Conservation (phyloP, 2,113 vertebrate genomes). For the Chitala chitala region DNA sequence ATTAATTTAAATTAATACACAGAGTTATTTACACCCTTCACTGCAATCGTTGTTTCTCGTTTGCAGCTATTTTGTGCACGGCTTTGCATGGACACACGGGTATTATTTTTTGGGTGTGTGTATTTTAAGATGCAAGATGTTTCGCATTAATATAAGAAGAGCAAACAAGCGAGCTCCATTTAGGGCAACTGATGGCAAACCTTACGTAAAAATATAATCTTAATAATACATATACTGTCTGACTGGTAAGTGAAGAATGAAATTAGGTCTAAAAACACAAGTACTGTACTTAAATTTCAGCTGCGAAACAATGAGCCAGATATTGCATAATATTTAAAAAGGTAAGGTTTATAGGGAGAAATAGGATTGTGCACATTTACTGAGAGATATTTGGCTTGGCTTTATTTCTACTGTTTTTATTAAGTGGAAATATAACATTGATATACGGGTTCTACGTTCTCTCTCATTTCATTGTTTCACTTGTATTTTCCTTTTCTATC, state of each 20-base stretch:
- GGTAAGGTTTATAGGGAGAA: not conserved
- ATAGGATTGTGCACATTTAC: not conserved
- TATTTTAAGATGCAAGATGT: too few relatives aligned
- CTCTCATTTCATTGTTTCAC: not conserved
- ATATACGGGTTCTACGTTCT: not conserved
- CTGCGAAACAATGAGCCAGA: conserved; percentile 12
- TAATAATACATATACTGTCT: not conserved
- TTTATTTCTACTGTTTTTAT: not conserved
- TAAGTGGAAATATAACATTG: not conserved
- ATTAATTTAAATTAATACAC: too few relatives aligned
- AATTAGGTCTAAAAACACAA: not conserved
- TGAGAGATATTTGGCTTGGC: not conserved
- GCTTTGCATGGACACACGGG: too few relatives aligned
- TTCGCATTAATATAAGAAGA: too few relatives aligned
- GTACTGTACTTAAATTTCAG: conserved; percentile 26
- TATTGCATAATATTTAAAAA: not conserved
- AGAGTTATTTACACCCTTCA: too few relatives aligned
- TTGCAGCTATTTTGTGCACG: too few relatives aligned
- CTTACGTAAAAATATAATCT: not conserved
- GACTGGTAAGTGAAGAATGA: not conserved
- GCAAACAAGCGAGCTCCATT: too few relatives aligned
- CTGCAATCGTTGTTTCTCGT: too few relatives aligned
- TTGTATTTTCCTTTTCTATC: conserved; percentile 19
- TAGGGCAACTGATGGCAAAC: not conserved
- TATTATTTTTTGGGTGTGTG: too few relatives aligned